Conservation (phyloP, 37 sponge, comb jelly and placozoan genomes). For the Petrosia ficiformis region DNA sequence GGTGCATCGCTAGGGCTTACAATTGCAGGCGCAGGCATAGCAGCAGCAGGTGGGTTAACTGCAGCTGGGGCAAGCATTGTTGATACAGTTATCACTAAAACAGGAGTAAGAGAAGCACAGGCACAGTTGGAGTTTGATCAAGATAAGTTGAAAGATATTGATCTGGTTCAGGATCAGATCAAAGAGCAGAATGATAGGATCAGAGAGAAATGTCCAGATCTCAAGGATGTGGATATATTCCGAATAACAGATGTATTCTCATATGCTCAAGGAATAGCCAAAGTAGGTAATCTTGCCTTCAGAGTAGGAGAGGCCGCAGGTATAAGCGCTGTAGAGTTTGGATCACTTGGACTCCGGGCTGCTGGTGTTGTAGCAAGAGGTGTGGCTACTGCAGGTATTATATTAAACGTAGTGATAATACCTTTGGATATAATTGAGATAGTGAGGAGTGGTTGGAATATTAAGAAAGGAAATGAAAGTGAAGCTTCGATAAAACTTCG, state of each 20-base stretch:
- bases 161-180: not conserved
- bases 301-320: not conserved
- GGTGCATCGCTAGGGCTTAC: not conserved
- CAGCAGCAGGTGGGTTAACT: not conserved
- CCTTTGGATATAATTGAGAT: not conserved
- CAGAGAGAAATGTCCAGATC: not conserved
- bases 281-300: not conserved
- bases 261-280: no score
- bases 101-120: not conserved
- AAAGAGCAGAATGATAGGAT: not conserved
- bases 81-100: not conserved
- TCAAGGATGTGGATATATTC: not conserved
- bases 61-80: not conserved
- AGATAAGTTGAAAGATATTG: not conserved
- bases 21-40: not conserved
- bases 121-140: not conserved
- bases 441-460: not conserved
- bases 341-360: not conserved
- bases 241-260: no score
- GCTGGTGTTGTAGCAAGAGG: not conserved
- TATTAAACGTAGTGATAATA: not conserved
- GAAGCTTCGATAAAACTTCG: not conserved
- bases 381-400: not conserved
- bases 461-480: not conserved
- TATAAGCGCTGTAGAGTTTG: not conserved